phyloP scores from a whole-genome alignment of 2,113 vertebrate genomes.

The Oceanodroma tethys region DNA sequence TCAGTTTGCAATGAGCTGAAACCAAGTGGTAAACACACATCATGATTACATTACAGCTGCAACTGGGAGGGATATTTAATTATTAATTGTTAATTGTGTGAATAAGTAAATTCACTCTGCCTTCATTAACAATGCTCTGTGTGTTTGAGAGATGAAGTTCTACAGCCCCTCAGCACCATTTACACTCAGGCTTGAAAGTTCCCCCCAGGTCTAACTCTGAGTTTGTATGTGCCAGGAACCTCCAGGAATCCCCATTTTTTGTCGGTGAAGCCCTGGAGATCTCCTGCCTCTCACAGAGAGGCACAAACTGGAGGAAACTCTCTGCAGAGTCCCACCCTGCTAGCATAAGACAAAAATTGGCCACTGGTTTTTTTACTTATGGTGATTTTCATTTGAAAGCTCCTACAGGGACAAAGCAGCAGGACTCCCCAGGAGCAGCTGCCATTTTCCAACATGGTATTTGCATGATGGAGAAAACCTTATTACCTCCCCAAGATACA shows the following conservation, averaged over 20 bases:
- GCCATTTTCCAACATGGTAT: neutral
- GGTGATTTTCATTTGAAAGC: neutral
- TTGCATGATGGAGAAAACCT: neutral
- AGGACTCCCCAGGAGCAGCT: neutral
- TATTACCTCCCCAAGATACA: neutral
- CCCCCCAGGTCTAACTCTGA: neutral
- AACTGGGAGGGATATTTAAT: neutral
- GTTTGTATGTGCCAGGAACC: neutral
- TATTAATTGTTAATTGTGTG: neutral
- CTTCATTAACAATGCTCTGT: neutral
- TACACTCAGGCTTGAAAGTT: neutral
- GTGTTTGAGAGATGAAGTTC: neutral
- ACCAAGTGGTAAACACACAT: neutral
- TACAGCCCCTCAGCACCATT: neutral
- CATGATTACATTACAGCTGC: neutral
- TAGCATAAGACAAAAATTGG: neutral
- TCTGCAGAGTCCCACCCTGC: neutral
- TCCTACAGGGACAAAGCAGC: neutral
- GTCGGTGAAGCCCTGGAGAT: neutral
- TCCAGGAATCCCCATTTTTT: neutral
- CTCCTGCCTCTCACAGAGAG: neutral
- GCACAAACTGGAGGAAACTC: neutral
- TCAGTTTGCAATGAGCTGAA: neutral
- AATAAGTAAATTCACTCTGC: neutral
- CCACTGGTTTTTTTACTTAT: neutral